Percentiles rank a stretch among this genome's conserved stretches.
phyloP scores from a whole-genome alignment of 2,113 vertebrate genomes.

The Geococcyx californianus region DNA sequence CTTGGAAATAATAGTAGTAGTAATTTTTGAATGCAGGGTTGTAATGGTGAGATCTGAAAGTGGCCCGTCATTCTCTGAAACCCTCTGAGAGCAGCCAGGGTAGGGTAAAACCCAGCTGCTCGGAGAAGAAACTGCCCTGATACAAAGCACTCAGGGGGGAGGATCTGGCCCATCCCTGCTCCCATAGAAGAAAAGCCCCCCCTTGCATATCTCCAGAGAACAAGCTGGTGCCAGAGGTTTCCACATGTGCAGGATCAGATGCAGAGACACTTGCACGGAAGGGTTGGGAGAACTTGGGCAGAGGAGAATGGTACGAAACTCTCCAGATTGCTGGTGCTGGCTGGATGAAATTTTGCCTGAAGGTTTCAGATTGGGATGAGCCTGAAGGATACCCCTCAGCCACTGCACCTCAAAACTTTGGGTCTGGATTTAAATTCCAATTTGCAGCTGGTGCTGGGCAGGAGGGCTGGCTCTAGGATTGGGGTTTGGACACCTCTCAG shows the following conservation, averaged over 20 bases:
- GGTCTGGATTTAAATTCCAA: not conserved
- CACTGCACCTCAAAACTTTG: no score
- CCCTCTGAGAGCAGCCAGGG: not conserved
- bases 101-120: not conserved
- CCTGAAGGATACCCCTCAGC: not conserved
- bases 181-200: not conserved
- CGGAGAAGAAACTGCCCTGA: not conserved
- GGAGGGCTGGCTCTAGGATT: not conserved
- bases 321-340: rapidly evolving
- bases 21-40: slow-evolving; percentile 52
- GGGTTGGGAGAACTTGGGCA: not conserved
- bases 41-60: slow-evolving; percentile 16
- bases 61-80: not conserved
- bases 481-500: not conserved
- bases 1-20: slow-evolving; percentile 76
- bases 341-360: not conserved
- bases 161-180: no score
- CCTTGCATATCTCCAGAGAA: not conserved
- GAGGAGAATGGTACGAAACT: not conserved
- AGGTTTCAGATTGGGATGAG: not conserved
- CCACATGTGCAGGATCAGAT: not conserved
- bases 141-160: no score
- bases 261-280: rapidly evolving
- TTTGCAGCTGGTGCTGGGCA: not conserved
- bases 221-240: not conserved